Evolutionary conservation across 2,113 vertebrate species (phyloP).

Genomic region (Pica pica): DNA sequence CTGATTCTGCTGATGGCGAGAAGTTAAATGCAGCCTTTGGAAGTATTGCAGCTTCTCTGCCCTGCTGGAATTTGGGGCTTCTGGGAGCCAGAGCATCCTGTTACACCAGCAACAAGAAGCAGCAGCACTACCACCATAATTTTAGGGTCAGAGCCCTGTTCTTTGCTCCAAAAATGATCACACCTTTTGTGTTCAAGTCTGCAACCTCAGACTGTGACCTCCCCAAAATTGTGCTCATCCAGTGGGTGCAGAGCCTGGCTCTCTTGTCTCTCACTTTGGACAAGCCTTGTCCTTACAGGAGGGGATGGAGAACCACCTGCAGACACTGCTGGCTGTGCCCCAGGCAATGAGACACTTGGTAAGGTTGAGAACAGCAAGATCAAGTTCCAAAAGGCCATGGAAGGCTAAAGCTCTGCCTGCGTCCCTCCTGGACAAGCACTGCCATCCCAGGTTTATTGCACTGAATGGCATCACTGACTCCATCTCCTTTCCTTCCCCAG

Average conservation of each 20-base stretch:
- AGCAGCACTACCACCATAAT: background rate
- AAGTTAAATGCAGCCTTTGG: background rate
- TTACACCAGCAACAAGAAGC: background rate
- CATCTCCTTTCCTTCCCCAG: background rate
- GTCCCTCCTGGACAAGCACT: background rate
- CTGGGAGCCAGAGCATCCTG: accelerated
- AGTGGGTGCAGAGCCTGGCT: background rate
- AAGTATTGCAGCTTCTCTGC: background rate
- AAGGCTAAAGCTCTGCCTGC: background rate
- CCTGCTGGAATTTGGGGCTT: background rate
- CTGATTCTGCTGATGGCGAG: background rate
- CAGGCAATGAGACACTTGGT: background rate
- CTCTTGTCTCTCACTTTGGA: background rate
- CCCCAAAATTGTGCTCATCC: accelerated
- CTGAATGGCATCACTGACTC: background rate
- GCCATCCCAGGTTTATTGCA: background rate
- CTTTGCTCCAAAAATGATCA: background rate
- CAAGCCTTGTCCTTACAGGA: background rate
- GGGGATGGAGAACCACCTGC: background rate
- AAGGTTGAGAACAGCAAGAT: background rate
- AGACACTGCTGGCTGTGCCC: background rate
- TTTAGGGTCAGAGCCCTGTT: background rate
- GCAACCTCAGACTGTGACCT: background rate
- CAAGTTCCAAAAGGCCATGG: background rate
- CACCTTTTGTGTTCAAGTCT: background rate